A percentile compares a stretch with the other conserved stretches of the same genome.
phyloP scores from a whole-genome alignment of 2,888 invertebrate genomes.

The Octodonta nipae region DNA sequence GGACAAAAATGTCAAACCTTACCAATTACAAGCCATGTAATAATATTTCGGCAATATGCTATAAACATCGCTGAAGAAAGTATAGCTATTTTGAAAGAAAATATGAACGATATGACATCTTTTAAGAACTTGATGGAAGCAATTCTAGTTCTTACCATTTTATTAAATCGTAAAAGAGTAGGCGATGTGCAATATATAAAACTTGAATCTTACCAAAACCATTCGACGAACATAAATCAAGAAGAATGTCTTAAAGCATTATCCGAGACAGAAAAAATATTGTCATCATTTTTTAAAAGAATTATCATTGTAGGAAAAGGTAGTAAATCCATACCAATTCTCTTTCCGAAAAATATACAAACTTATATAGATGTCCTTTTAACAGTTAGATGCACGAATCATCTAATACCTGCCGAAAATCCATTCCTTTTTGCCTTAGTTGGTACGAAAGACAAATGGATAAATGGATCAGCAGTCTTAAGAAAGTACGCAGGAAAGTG shows the following conservation, averaged over 20 bases:
- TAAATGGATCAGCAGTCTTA: slow-evolving; percentile 14
- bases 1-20: slow-evolving; percentile 11
- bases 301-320: slow-evolving; percentile 12
- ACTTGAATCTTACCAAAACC: slow-evolving; percentile 11
- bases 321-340: slow-evolving; percentile 7
- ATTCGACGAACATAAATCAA: slow-evolving; percentile 6
- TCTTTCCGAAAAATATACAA: slow-evolving; percentile 10
- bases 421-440: slow-evolving; percentile 9
- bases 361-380: slow-evolving; percentile 7
- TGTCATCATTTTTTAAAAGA: slow-evolving; percentile 14
- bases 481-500: slow-evolving; percentile 15
- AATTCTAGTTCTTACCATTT: slow-evolving; percentile 14
- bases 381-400: slow-evolving; percentile 8
- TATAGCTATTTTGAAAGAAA: slow-evolving; percentile 8
- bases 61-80: slow-evolving; percentile 10
- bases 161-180: slow-evolving; percentile 18
- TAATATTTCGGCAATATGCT: slow-evolving; percentile 14
- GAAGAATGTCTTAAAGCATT: slow-evolving; percentile 14
- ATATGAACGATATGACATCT: slow-evolving; percentile 8
- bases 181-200: slow-evolving; percentile 20
- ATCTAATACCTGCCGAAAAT: slow-evolving; percentile 14
- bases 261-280: slow-evolving; percentile 13
- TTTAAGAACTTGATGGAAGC: slow-evolving; percentile 17
- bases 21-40: slow-evolving; percentile 16
- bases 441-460: slow-evolving; percentile 16